Percentiles rank a stretch among this genome's conserved stretches.
phyloP scores from a whole-genome alignment of 2,113 vertebrate species.

The Podiceps cristatus region DNA sequence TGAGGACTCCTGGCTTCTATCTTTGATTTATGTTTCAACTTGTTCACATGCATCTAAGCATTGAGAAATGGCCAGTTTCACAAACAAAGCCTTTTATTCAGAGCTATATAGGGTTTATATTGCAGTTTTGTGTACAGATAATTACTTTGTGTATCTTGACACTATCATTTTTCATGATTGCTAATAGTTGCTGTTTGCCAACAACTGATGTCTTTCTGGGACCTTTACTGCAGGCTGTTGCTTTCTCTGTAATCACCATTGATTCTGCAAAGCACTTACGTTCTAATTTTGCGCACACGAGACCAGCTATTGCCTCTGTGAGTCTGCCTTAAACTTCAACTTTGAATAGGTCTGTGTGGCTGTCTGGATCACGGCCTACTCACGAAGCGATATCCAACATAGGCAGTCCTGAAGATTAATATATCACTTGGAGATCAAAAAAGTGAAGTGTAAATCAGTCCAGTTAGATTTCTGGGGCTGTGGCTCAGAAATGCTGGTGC shows the following conservation, averaged over 20 bases:
- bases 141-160: not conserved
- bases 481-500: not conserved
- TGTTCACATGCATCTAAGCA: not conserved
- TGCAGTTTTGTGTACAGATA: not conserved
- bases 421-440: not conserved
- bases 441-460: not conserved
- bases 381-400: not conserved
- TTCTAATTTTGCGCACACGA: not conserved
- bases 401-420: not conserved
- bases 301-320: not conserved
- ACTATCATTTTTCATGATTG: not conserved
- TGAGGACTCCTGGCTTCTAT: not conserved
- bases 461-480: not conserved
- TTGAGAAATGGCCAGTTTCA: slow-evolving; percentile 18
- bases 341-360: not conserved
- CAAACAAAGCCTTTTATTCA: slow-evolving; percentile 26
- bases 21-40: slow-evolving; percentile 9
- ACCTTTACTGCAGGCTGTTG: not conserved
- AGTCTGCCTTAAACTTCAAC: not conserved
- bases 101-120: not conserved
- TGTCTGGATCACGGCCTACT: not conserved
- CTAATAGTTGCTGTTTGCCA: slow-evolving; percentile 1
- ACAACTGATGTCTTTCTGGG: not conserved
- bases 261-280: not conserved
- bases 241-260: not conserved